Evolutionary conservation across 35 echinoderm and acorn worm species (phyloP).

Genomic region (Hemicentrotus pulcherrimus): DNA sequence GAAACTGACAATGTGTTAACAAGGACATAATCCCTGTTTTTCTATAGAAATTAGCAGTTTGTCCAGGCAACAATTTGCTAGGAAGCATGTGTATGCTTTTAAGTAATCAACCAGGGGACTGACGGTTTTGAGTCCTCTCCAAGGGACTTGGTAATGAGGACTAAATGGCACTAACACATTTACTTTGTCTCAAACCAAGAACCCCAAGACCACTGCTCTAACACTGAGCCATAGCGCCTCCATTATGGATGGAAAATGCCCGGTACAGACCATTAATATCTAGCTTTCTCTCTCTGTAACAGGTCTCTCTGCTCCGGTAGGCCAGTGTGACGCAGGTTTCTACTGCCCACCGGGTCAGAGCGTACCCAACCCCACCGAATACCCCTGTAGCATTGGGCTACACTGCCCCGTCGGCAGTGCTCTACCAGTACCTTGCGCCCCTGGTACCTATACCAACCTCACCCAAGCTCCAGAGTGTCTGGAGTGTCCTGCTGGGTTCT

Average conservation of each 20-base stretch:
- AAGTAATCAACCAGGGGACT: too few species aligned
- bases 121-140: too few species aligned
- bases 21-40: too few species aligned
- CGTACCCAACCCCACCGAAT: slow-evolving; percentile 82
- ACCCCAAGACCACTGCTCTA: too few species aligned
- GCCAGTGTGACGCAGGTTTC: slow-evolving; percentile 84
- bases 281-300: not conserved
- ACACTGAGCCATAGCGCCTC: not conserved
- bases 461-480: slow-evolving; percentile 82
- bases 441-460: slow-evolving; percentile 92
- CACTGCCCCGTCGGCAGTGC: slow-evolving; percentile 95
- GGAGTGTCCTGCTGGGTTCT: slow-evolving; percentile 88
- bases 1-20: too few species aligned
- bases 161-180: too few species aligned
- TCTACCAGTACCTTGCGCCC: slow-evolving; percentile 89
- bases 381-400: slow-evolving; percentile 87
- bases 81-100: too few species aligned
- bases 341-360: slow-evolving; percentile 88
- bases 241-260: not conserved
- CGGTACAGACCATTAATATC: not conserved
- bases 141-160: too few species aligned
- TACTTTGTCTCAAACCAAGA: too few species aligned
- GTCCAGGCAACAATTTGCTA: too few species aligned
- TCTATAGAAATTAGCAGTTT: too few species aligned
- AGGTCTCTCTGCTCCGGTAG: slow-evolving; percentile 85